These are phyloP conservation scores for Nipponia nippon DNA, from an alignment of 2,113 vertebrate species.

Conservation along the genomic window DNA sequence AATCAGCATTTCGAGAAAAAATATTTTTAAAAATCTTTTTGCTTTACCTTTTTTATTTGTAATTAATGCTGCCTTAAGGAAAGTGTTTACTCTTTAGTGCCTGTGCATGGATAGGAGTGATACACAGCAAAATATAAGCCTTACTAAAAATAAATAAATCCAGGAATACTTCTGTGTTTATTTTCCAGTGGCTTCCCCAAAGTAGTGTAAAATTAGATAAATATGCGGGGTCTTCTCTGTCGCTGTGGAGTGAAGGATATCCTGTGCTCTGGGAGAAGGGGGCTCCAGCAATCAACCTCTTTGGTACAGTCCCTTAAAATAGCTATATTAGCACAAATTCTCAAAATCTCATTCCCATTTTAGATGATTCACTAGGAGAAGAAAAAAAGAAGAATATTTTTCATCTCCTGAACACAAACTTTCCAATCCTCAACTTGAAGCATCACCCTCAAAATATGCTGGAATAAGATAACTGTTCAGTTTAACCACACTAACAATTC, in stretches of 20 bases:
- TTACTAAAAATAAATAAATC: background rate
- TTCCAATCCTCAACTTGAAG: background rate
- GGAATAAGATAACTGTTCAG: background rate
- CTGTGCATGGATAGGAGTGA: background rate
- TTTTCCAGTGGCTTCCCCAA: background rate
- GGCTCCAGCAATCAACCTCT: background rate
- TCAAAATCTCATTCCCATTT: background rate
- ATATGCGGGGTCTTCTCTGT: background rate
- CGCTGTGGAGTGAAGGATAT: background rate
- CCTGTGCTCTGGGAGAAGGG: background rate
- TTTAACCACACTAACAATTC: background rate
- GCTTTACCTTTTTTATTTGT: background rate
- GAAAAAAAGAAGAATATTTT: background rate
- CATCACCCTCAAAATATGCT: background rate
- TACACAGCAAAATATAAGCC: background rate
- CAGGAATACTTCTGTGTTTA: background rate
- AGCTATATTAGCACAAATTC: background rate
- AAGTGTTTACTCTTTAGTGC: background rate
- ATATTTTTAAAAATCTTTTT: background rate
- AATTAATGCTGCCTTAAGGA: background rate
- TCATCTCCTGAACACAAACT: background rate
- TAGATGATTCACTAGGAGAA: background rate
- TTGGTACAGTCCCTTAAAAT: background rate
- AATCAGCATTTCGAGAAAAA: background rate
- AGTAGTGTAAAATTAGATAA: background rate